phyloP scores from a whole-genome alignment of 2,797 vertebrate genomes.

The Tachyglossus aculeatus region DNA sequence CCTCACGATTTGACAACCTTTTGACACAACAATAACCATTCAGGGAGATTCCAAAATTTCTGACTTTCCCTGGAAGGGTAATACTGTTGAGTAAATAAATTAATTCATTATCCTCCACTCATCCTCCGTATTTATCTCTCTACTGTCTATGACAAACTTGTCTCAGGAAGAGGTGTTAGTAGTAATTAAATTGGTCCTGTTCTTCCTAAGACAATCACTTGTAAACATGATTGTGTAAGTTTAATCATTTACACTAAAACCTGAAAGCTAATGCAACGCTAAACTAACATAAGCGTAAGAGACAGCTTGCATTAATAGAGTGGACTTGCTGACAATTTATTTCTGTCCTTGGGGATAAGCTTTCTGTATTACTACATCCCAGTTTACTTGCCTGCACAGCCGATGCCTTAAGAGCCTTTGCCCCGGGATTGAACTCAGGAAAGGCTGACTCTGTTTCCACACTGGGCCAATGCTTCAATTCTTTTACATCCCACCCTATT shows the following conservation, averaged over 20 bases:
- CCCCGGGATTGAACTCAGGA: conserved; percentile 19
- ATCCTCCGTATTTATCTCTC: neutral
- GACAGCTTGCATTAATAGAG: conserved; percentile 26
- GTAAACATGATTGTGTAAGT: conserved; percentile 32
- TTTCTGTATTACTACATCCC: conserved; percentile 30
- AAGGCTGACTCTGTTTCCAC: conserved; percentile 24
- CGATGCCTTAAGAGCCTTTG: neutral
- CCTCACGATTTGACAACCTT: conserved; percentile 16
- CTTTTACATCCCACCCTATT: neutral
- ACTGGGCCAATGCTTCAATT: conserved; percentile 4
- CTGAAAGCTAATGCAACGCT: conserved; percentile 43
- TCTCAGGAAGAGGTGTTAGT: conserved; percentile 25
- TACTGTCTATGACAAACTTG: conserved; percentile 19
- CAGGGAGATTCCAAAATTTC: conserved; percentile 29
- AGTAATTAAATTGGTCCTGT: conserved; percentile 16
- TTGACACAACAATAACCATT: conserved; percentile 47
- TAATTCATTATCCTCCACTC: conserved; percentile 30
- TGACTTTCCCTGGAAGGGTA: conserved; percentile 26
- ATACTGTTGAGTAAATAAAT: conserved; percentile 31
- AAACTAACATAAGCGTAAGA: conserved; percentile 25
- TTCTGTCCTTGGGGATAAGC: conserved; percentile 6
- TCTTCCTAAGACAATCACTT: conserved; percentile 41
- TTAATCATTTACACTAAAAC: conserved; percentile 16
- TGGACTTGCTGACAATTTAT: conserved; percentile 16
- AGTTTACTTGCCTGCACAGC: conserved; percentile 29